Evolutionary conservation across 2,888 invertebrate genomes (phyloP).

Genomic region (Apantesis nais): DNA sequence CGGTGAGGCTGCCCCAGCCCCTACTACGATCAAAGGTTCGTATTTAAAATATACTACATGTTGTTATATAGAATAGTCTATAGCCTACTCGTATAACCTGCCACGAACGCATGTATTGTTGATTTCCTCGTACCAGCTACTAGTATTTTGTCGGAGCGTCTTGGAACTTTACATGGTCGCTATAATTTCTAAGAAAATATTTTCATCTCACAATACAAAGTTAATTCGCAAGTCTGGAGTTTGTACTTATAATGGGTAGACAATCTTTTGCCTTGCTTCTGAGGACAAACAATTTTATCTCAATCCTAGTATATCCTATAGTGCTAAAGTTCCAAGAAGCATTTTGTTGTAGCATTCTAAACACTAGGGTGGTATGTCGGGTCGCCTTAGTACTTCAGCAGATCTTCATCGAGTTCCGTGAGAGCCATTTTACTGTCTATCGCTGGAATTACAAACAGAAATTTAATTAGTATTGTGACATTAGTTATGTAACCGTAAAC

Average conservation of each 20-base stretch:
- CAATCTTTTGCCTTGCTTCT: not conserved
- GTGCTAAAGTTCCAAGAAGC: not conserved
- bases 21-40: conserved; percentile 14
- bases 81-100: conserved; percentile 16
- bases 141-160: not conserved
- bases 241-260: conserved; percentile 11
- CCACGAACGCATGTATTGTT: not conserved
- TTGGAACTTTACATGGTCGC: not conserved
- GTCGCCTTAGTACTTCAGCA: conserved; percentile 73
- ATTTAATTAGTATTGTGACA: not conserved
- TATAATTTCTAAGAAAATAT: conserved; percentile 5
- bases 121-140: not conserved
- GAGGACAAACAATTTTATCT: not conserved
- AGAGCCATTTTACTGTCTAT: conserved; percentile 83
- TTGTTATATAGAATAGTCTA: conserved; percentile 20
- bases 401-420: conserved; percentile 73
- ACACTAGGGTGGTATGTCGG: conserved; percentile 4
- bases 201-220: not conserved
- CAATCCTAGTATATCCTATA: not conserved
- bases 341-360: not conserved
- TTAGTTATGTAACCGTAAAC: not conserved
- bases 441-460: conserved; percentile 60
- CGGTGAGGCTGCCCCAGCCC: not conserved
- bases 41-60: conserved; percentile 38
- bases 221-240: not conserved